Conservation (phyloP, 2,113 vertebrate species). For the Gobius niger region DNA sequence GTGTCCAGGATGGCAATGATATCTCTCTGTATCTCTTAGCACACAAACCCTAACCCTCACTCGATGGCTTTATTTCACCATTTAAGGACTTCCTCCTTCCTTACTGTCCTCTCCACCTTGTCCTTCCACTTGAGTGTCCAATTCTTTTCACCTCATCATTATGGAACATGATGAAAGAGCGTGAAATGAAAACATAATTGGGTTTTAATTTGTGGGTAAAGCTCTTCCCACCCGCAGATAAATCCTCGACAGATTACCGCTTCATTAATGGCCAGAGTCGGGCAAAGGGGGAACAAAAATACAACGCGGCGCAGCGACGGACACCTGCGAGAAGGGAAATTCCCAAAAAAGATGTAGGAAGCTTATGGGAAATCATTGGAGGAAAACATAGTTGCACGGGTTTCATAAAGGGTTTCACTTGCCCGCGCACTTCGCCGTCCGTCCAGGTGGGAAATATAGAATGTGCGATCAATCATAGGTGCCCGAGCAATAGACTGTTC, state of each 20-base stretch:
- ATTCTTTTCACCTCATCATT: constrained; percentile 42
- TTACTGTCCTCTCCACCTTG: constrained; percentile 10
- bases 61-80: too few species aligned
- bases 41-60: too few species aligned
- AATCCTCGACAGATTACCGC: constrained; percentile 42
- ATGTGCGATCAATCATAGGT: too few species aligned
- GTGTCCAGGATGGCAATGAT: constrained; percentile 24
- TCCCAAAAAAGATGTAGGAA: too few species aligned
- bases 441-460: too few species aligned
- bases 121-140: constrained; percentile 20
- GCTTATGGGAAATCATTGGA: too few species aligned
- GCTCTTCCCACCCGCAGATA: constrained; percentile 55
- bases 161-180: constrained; percentile 61
- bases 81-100: neutral
- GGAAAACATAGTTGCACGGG: too few species aligned
- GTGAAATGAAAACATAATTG: constrained; percentile 78
- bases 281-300: constrained; percentile 25
- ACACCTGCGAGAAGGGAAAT: too few species aligned
- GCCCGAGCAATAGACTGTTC: too few species aligned
- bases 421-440: too few species aligned
- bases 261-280: constrained; percentile 53
- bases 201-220: constrained; percentile 74
- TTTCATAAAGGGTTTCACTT: too few species aligned
- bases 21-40: constrained; percentile 15
- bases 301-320: constrained; percentile 6